Evolutionary conservation across 2,888 invertebrate species (phyloP), one percentile per base, ranked within the genome.

Genomic region (Drosophila colorata): DNA sequence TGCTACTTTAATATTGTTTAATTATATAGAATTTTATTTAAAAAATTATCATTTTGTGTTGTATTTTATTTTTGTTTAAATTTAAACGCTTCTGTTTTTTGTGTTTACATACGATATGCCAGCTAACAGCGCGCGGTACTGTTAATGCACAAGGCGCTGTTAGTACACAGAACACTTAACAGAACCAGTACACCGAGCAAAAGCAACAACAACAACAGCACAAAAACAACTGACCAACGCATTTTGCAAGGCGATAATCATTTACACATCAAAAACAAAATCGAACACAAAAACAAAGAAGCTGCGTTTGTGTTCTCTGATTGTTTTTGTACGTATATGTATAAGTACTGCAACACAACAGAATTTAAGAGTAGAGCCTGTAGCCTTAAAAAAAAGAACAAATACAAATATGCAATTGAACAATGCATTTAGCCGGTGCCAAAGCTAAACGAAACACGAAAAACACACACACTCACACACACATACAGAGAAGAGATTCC

Each of bases 241-340:
- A 87, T 81, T 81, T 72, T 66, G 46, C 51, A 72, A 71, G 72
- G 79, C 83, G 83, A 85, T 87, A 87, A 87, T 84, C 83, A 84
- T 77, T 85, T 84, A 85, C 84, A 73, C 49, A 28, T 31, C 70
- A 65, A 40, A 25, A 46, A 76, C 41, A 64, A 41, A 49, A 55
- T 60, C n/a, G 46, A 51, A n/a, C 35, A 51, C 6, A 35, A 53
- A 46, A 47, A 53, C 7, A 11, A 25, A 9, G 14, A 9, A 18
- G 37, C 7, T 51, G 33, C 9, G 8, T 37, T 57, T 65, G 43
- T 51, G 60, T 57, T 44, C 43, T 20, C 31, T 31, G 11, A 28
- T 28, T 28, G 31, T 41, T 48, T 51, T 43, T 51, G 20, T 44
- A 8, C 8, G 35, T 46, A 52, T 43, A 37, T 31, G 41, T 35